Evolutionary conservation across 2,797 vertebrate species (phyloP), one percentile per base, ranked within the genome.

Genomic region (Lutjanus argentimaculatus): DNA sequence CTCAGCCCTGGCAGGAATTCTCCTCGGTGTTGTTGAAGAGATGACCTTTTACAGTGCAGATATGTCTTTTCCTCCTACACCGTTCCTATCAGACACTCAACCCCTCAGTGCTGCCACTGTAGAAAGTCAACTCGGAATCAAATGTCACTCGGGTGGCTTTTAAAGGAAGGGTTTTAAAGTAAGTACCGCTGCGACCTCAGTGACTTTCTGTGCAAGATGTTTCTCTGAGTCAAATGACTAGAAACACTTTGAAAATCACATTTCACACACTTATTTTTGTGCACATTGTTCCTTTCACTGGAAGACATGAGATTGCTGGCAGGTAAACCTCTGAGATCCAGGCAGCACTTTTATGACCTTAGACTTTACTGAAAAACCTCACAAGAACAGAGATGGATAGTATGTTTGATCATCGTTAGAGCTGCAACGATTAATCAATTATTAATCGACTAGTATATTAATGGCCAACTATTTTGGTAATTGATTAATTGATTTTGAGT

Each of bases 41-140:
- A 77, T 92, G 89, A 90, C 88, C 89, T 93, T 91, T 88, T 51
- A 72, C 70, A 30, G 73, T 2, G 46, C 82, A 90, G 85, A 91
- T 89, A 72, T 66, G 72, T 70, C 51, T 88, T 79, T 84, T 78
- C 72, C 80, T 86, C 84, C 80, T 46, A 58, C 83, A 8, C 62
- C 2, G 21, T 56, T 59, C 48, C 84, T 56, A 56, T 88, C 80
- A 88, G 67, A 67, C 84, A 68, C 90, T 87, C 80, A 76, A 59
- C 70, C 77, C 43, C 65, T 73, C 79, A 6, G 62, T 76, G 85
- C 83, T 77, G 62, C 72, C 81, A 10, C 75, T 30, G 74, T 42
- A 57, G 61, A 74, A 67, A 71, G 79, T 81, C 82, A 9, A 22
- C 81, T 75, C 77, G 0, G 21, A 84, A 80, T 87, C 70, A 90